Evolutionary conservation across 2,888 invertebrate genomes (phyloP), one percentile per base, ranked within the genome.

Genomic region (Leucoma salicis): DNA sequence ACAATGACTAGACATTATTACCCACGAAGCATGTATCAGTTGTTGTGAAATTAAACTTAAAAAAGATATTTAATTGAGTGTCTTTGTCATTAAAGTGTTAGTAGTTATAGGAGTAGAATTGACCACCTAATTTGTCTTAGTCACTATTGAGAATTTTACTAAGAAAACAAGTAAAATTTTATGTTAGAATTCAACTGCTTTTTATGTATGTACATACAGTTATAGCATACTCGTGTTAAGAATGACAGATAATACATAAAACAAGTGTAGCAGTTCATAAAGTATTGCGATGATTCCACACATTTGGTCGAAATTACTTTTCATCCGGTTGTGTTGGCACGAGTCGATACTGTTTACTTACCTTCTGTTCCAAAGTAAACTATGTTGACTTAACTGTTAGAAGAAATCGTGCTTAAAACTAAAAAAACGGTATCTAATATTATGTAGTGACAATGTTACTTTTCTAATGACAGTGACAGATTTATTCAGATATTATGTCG

Each of bases 371-470:
- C 33, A 21, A 36, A 14, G 36, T 28, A 53, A 59, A 62, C 58
- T 66, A 72, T 77, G 73, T 85, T 79, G 80, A 67, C 47, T 49
- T 82, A 80, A 79, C 81, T 76, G 78, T 74, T 58, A 57, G 49
- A 70, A 41, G 77, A 82, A 70, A 83, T 72, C 64, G 58, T 72
- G 67, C 75, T 75, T 66, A 73, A 70, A 56, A 78, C 70, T 57
- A 69, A 70, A 69, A 78, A 61, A 58, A 81, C 77, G 70, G 78
- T 66, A 61, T 78, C 78, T 74, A 62, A 74, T 76, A 71, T 74
- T 74, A 74, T 67, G 70, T 74, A 70, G 74, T 76, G 80, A 75
- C 73, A 77, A 74, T 70, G 63, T 75, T 69, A 64, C 32, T 57
- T 31, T 66, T 71, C 63, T 75, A 72, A 73, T 78, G 78, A 79